Percentiles rank a stretch among this genome's conserved stretches.
Evolutionary conservation across 64 coral and sea anemone species (phyloP).

Genomic region (Stylophora pistillata): DNA sequence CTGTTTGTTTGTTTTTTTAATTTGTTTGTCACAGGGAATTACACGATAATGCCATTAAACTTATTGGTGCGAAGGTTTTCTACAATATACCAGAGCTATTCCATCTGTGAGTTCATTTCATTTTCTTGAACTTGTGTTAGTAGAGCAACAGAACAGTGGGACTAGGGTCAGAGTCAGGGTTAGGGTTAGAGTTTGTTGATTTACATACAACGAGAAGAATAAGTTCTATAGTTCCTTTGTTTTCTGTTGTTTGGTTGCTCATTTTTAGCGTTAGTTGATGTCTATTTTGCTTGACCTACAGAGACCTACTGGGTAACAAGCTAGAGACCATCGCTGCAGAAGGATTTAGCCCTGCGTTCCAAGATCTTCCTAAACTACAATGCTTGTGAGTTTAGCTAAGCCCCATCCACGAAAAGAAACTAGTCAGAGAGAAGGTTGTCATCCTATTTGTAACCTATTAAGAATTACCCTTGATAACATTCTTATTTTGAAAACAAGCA

Average conservation of each 20-base stretch:
- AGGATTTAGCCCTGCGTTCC: conserved; percentile 67
- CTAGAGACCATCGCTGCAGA: conserved; percentile 57
- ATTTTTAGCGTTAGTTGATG: background rate
- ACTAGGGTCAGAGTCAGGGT: too few relatives aligned
- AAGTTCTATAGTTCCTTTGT: background rate
- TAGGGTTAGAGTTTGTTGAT: too few relatives aligned
- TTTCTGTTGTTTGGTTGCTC: background rate
- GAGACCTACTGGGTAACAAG: conserved; percentile 65
- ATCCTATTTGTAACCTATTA: too few relatives aligned
- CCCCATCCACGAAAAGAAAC: too few relatives aligned
- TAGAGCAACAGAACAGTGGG: too few relatives aligned
- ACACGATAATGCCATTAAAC: conserved; percentile 66
- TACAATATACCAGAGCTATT: conserved; percentile 83
- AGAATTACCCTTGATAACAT: too few relatives aligned
- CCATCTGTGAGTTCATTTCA: conserved; percentile 71
- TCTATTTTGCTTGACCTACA: background rate
- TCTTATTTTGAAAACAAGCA: too few relatives aligned
- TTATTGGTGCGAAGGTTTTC: conserved; percentile 82
- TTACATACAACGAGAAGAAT: too few relatives aligned
- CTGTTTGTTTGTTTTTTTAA: background rate
- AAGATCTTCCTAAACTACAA: conserved; percentile 76
- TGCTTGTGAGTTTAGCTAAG: conserved; percentile 67
- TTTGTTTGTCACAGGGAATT: conserved; percentile 66
- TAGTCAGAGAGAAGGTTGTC: too few relatives aligned
- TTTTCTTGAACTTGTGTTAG: background rate